Evolutionary conservation across 2,113 vertebrate species (phyloP), one percentile per base, ranked within the genome.

Genomic region (Etheostoma spectabile): DNA sequence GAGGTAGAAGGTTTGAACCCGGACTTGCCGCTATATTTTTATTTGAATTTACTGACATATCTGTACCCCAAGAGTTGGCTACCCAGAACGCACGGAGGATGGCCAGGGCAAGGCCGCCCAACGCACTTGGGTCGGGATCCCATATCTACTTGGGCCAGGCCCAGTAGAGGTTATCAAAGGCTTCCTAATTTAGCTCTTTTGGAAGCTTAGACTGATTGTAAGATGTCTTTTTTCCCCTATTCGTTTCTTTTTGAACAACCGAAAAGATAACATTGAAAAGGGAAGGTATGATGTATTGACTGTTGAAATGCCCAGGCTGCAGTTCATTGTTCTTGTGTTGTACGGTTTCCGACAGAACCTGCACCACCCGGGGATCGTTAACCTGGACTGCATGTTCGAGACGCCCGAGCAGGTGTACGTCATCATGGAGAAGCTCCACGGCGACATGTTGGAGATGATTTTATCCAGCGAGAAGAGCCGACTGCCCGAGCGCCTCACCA

Each of bases 391-490:
- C 86, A 99, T 99, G 98, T 99, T 99, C 82, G 98, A 99, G 95
- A 99, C 97, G 0, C 97, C 97, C 0, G 98, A 99, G 88, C 93
- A 97, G 66, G 97, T 99, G 56, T 99, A 98, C 82, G 98, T 99
- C 18, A 96, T 99, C 72, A 99, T 99, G 98, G 98, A 99, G 93
- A 99, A 99, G 88, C 95, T 99, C 10, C 98, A 99, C 35, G 97
- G 98, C 0, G 98, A 99, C 93, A 99, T 99, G 98, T 78, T 99
- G 87, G 98, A 99, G 92, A 99, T 97, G 96, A 99, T 99, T 89
- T 90, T 99, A 6, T 98, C 98, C 79, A 99, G 97, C 55, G 97
- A 99, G 92, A 98, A 97, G 93, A 97, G 98, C 86, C 95, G 96
- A 8, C 96, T 99, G 80, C 98, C 98, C 4, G 98, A 99, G 77